Percentiles rank a stretch among this genome's conserved stretches.
Evolutionary conservation across 2,797 vertebrate genomes (phyloP).

Genomic region (Sebastiscus albofasciatus): DNA sequence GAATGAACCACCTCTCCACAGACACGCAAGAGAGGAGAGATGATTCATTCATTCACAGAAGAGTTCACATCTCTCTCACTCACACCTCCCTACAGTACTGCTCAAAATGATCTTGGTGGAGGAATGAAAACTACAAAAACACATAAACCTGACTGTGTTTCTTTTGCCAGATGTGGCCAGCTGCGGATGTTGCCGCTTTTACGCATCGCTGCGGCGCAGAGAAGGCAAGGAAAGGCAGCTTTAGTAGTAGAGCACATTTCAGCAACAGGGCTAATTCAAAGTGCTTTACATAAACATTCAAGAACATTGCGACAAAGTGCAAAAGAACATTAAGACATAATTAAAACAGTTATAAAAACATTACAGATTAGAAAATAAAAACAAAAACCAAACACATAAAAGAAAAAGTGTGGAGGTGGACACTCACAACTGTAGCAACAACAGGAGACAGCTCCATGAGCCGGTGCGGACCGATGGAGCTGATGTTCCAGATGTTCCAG

Average conservation of each 20-base stretch:
- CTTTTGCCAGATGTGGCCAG: background rate
- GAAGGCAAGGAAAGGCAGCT: too few species aligned
- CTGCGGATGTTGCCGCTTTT: slow-evolving; percentile 4
- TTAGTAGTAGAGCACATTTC: too few species aligned
- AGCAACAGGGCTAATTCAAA: too few species aligned
- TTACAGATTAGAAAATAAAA: too few species aligned
- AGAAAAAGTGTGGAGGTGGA: background rate
- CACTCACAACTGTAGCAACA: slow-evolving; percentile 65
- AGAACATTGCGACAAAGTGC: too few species aligned
- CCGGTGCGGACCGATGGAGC: slow-evolving; percentile 66
- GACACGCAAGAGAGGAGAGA: slow-evolving; percentile 6
- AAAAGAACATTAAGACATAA: too few species aligned
- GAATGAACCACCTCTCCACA: slow-evolving; percentile 43
- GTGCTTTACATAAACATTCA: too few species aligned
- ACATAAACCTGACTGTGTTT: background rate
- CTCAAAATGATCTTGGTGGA: background rate
- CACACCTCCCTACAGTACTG: background rate
- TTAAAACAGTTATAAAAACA: too few species aligned
- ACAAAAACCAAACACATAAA: background rate
- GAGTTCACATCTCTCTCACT: background rate
- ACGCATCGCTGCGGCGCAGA: slow-evolving; percentile 34
- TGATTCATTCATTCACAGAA: slow-evolving; percentile 23
- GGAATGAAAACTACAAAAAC: background rate
- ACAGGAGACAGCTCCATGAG: slow-evolving; percentile 67
- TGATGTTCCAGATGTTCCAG: slow-evolving; percentile 79